Evolutionary conservation across 1,140 invertebrate species (phyloP).

Genomic region (Pteromalus puparum): DNA sequence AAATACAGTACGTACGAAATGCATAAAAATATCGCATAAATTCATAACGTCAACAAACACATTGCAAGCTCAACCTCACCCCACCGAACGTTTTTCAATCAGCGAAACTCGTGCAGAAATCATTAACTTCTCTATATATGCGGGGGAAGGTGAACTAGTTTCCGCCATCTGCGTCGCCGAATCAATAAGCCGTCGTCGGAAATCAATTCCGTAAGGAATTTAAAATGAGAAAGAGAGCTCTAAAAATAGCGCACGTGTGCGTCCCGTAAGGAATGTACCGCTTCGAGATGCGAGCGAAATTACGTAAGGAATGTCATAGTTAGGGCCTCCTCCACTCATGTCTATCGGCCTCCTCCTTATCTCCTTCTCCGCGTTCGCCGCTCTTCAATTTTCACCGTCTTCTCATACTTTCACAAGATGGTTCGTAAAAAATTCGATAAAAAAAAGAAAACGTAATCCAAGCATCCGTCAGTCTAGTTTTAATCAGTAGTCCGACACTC

Average conservation of each 20-base stretch:
- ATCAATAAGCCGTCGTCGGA: neutral
- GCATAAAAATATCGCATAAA: too few species aligned
- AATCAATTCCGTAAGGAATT: conserved; percentile 1
- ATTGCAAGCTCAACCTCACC: too few species aligned
- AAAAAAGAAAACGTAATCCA: too few species aligned
- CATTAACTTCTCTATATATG: neutral
- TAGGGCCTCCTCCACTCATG: neutral
- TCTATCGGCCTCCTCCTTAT: too few species aligned
- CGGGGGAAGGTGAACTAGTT: neutral
- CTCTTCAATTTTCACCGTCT: neutral
- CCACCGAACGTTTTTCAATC: neutral
- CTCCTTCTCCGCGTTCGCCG: neutral
- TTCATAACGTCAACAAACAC: too few species aligned
- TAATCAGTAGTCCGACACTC: too few species aligned
- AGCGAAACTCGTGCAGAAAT: neutral
- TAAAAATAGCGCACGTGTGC: conserved; percentile 10
- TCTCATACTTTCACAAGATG: neutral
- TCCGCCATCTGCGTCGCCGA: neutral
- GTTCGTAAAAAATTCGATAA: too few species aligned
- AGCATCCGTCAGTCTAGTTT: too few species aligned
- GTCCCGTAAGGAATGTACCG: conserved; percentile 18
- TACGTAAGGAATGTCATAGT: conserved; percentile 25
- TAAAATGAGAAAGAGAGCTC: neutral
- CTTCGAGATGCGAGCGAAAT: neutral
- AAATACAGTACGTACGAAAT: too few species aligned